Conservation (phyloP, 2,797 vertebrate species). For the Argentina silus region DNA sequence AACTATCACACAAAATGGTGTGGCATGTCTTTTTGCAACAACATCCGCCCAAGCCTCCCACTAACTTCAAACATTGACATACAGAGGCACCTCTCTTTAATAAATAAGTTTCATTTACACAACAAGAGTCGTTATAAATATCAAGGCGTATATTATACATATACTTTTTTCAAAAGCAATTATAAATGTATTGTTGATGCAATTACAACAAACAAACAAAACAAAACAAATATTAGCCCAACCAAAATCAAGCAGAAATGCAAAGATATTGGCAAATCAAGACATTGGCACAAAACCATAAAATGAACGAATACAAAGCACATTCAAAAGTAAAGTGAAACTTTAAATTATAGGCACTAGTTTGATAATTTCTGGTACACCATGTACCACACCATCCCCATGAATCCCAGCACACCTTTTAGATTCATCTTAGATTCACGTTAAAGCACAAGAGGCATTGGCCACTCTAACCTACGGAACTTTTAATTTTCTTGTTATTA, state of each 20-base stretch:
- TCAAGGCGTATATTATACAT: constrained; percentile 79
- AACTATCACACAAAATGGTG: constrained; percentile 78
- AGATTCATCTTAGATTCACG: constrained; percentile 35
- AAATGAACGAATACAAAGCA: constrained; percentile 77
- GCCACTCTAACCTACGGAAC: constrained; percentile 25
- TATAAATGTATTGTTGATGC: constrained; percentile 83
- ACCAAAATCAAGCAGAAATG: constrained; percentile 73
- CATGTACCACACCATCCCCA: constrained; percentile 44
- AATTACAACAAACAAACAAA: constrained; percentile 76
- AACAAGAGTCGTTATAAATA: constrained; percentile 79
- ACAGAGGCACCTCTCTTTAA: constrained; percentile 69
- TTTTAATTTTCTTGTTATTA: constrained; percentile 8
- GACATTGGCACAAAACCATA: constrained; percentile 84
- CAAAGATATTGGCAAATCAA: constrained; percentile 81
- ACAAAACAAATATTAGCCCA: constrained; percentile 72
- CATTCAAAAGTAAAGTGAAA: constrained; percentile 82
- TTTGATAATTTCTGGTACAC: constrained; percentile 73
- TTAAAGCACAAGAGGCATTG: constrained; percentile 59
- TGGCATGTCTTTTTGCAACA: constrained; percentile 68
- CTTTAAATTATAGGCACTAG: constrained; percentile 98
- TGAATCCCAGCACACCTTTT: constrained; percentile 52
- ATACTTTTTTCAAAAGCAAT: constrained; percentile 72
- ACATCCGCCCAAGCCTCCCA: constrained; percentile 65
- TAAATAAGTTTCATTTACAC: constrained; percentile 84
- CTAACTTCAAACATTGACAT: constrained; percentile 60